Evolutionary conservation across 2,113 vertebrate species (phyloP), one percentile per base, ranked within the genome.

Genomic region (Notothenia rossii): DNA sequence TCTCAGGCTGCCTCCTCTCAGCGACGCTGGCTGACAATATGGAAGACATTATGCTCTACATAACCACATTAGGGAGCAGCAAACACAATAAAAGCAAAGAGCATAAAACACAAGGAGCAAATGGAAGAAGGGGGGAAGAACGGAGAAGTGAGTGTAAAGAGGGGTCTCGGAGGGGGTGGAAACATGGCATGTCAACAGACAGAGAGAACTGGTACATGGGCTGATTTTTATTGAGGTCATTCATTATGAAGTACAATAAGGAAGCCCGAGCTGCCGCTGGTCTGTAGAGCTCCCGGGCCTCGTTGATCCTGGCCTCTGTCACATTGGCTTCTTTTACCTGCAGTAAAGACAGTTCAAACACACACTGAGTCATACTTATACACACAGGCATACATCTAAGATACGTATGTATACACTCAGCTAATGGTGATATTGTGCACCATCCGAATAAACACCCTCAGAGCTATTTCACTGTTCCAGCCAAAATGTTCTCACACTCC

Each of bases 121-220:
- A 83, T 73, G 68, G 75, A 77, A 68, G 48, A 53, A 62, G 18
- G 80, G 66, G 64, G 59, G 66, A 71, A 78, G 53, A 64, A 56
- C 78, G 67, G 66, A 58, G 75, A 58, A 51, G 70, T 48, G 80
- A 63, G 79, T 56, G 74, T 81, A 82, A 90, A 83, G 82, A 77
- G 75, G 81, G 66, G 81, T 85, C 83, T 89, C 85, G 40, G 25
- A 45, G 72, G 3, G 58, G 58, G 48, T 59, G 79, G 77, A 78
- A 83, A 81, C 81, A 77, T 18, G 62, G 70, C 17, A 70, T 75
- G 74, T 84, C 85, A 91, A 91, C 62, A 86, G 75, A 75, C 63
- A 51, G 91, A 84, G 93, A 98, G 94, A 99, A 98, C 95, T 97
- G 97, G 95, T 99, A 99, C 97, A 99, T 97, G 45, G 97, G 98